These are phyloP conservation scores for Popillia japonica DNA, from an alignment of 1,140 invertebrate species.

Conservation along the genomic window DNA sequence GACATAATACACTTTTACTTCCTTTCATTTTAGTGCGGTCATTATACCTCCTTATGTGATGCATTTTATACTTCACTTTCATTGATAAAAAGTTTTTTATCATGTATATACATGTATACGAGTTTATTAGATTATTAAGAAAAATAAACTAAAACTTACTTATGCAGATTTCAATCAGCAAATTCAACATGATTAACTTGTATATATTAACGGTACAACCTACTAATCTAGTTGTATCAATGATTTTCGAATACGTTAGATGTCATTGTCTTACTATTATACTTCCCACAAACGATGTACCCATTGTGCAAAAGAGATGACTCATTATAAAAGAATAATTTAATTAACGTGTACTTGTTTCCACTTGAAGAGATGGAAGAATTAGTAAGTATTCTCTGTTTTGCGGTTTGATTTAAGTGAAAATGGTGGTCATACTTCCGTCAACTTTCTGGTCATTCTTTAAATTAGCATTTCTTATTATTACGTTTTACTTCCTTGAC, in stretches of 20 bases:
- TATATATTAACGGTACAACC: background rate
- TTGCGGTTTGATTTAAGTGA: too few species aligned
- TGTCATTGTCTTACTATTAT: background rate
- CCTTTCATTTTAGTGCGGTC: background rate
- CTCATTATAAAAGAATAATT: background rate
- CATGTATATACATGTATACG: background rate
- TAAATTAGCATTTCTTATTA: too few species aligned
- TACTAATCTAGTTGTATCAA: conserved; percentile 2
- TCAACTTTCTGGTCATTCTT: too few species aligned
- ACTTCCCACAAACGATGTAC: background rate
- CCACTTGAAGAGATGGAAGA: too few species aligned
- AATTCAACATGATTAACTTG: background rate
- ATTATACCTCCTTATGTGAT: background rate
- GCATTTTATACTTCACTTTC: background rate
- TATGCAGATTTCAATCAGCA: background rate
- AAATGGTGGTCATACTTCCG: too few species aligned
- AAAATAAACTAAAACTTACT: background rate
- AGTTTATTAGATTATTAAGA: background rate
- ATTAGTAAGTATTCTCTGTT: too few species aligned
- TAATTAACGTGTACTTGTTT: background rate
- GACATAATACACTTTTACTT: background rate
- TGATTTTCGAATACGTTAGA: background rate
- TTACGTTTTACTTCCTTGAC: too few species aligned
- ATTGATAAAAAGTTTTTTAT: background rate
- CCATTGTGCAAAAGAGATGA: background rate